A percentile compares a stretch with the other conserved stretches of the same genome.
These are phyloP conservation scores for Entelurus aequoreus DNA, from an alignment of 2,113 vertebrate genomes.

Conservation along the genomic window DNA sequence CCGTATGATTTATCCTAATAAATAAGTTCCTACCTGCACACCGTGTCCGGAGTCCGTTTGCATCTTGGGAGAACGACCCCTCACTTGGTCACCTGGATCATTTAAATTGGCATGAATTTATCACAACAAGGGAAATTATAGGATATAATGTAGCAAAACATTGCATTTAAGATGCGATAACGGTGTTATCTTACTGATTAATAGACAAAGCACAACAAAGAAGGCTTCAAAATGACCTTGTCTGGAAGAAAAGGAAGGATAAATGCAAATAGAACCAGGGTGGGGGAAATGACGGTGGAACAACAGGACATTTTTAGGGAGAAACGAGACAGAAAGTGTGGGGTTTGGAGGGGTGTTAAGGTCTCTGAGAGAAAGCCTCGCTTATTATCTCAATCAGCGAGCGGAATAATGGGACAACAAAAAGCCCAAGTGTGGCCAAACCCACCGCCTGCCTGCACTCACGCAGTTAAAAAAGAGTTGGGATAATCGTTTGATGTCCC, in stretches of 20 bases:
- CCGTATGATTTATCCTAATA: no score
- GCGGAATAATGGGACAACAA: conserved; percentile 77
- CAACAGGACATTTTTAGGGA: conserved; percentile 66
- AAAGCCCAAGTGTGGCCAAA: conserved; percentile 61
- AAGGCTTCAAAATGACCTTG: conserved; percentile 37
- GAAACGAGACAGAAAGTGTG: conserved; percentile 51
- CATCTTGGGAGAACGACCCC: no score
- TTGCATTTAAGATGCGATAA: no score
- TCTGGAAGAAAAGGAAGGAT: conserved; percentile 30
- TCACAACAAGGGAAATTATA: no score
- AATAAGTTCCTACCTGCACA: no score
- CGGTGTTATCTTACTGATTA: no score
- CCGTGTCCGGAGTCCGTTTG: no score
- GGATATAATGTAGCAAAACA: no score
- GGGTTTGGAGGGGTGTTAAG: conserved; percentile 22
- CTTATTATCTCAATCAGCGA: conserved; percentile 76
- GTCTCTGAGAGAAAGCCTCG: conserved; percentile 57
- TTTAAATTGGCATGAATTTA: no score
- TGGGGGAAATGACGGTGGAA: conserved; percentile 41
- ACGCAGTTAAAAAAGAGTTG: conserved; percentile 60
- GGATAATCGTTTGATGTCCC: conserved; percentile 68
- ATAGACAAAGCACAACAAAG: neutral
- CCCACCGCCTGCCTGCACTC: conserved; percentile 37
- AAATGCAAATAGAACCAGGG: conserved; percentile 46
- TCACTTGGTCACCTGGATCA: no score